phyloP scores from a whole-genome alignment of 2,113 vertebrate genomes.

The Burhinus oedicnemus region DNA sequence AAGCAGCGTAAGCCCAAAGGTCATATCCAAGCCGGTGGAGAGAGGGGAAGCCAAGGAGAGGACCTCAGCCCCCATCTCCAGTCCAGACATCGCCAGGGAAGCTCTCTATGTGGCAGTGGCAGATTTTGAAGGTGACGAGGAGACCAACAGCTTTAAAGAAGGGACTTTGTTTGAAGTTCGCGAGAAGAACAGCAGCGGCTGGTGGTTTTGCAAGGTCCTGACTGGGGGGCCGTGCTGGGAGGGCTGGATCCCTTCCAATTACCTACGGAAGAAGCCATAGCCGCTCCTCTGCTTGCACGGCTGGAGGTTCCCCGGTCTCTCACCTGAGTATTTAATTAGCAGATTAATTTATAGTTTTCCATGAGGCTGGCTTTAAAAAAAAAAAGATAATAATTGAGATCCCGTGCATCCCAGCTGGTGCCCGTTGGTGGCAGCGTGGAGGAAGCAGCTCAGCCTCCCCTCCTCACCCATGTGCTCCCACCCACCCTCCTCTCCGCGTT shows the following conservation, averaged over 20 bases:
- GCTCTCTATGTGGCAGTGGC: slow-evolving; percentile 93
- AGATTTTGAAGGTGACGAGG: slow-evolving; percentile 93
- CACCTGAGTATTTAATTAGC: slow-evolving; percentile 80
- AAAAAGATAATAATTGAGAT: background rate
- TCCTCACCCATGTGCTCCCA: background rate
- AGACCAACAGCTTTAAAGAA: slow-evolving; percentile 91
- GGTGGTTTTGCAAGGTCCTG: slow-evolving; percentile 97
- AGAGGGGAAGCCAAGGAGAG: slow-evolving; percentile 82
- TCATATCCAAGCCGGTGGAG: slow-evolving; percentile 73
- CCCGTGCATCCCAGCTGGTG: background rate
- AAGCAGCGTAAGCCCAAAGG: slow-evolving; percentile 78
- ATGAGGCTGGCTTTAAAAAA: slow-evolving; percentile 47
- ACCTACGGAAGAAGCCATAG: slow-evolving; percentile 94
- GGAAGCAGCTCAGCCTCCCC: background rate
- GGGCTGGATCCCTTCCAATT: slow-evolving; percentile 99
- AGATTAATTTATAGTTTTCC: slow-evolving; percentile 82
- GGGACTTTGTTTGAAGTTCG: slow-evolving; percentile 93
- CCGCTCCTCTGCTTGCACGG: background rate
- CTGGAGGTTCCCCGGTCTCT: slow-evolving; percentile 18
- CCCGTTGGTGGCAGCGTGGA: background rate
- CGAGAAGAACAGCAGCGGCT: slow-evolving; percentile 91
- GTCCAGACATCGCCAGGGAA: slow-evolving; percentile 74
- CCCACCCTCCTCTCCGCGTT: fast-evolving
- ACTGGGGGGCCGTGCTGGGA: slow-evolving; percentile 83
- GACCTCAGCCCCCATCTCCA: slow-evolving; percentile 61